Percentiles rank a stretch among this genome's conserved stretches.
phyloP scores from a whole-genome alignment of 1,140 invertebrate species.

The Eumaeus atala region DNA sequence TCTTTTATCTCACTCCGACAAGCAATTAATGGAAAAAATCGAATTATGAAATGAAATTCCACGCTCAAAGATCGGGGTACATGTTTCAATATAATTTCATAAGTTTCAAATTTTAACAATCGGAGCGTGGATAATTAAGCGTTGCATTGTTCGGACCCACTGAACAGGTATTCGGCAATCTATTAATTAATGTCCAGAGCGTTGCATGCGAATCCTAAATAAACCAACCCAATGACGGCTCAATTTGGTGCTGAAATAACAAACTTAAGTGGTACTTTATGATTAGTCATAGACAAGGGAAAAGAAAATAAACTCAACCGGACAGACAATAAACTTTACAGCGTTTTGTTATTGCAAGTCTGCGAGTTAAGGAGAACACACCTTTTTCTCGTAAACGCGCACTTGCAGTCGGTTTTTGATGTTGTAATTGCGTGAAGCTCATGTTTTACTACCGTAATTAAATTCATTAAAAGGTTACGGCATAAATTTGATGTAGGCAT shows the following conservation, averaged over 20 bases:
- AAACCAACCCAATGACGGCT: constrained; percentile 40
- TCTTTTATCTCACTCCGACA: constrained; percentile 65
- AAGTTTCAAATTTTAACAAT: constrained; percentile 67
- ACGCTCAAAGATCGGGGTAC: constrained; percentile 26
- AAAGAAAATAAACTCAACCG: constrained; percentile 64
- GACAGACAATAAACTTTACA: constrained; percentile 60
- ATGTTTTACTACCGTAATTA: constrained; percentile 60
- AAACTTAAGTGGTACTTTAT: constrained; percentile 9
- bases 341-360: constrained; percentile 49
- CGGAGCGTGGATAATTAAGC: constrained; percentile 59
- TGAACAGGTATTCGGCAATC: constrained; percentile 61
- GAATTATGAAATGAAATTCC: constrained; percentile 57
- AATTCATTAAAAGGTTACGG: constrained; percentile 20
- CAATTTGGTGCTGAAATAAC: constrained; percentile 51
- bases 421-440: constrained; percentile 58
- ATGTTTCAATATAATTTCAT: constrained; percentile 48
- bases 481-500: constrained; percentile 8
- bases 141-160: constrained; percentile 61
- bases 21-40: constrained; percentile 62
- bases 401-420: constrained; percentile 64
- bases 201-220: constrained; percentile 56
- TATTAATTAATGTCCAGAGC: constrained; percentile 46
- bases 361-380: constrained; percentile 55
- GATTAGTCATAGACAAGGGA: constrained; percentile 50
- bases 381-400: constrained; percentile 51